Evolutionary conservation across 2,888 invertebrate species (phyloP).

Genomic region (Ypsolopha scabrella): DNA sequence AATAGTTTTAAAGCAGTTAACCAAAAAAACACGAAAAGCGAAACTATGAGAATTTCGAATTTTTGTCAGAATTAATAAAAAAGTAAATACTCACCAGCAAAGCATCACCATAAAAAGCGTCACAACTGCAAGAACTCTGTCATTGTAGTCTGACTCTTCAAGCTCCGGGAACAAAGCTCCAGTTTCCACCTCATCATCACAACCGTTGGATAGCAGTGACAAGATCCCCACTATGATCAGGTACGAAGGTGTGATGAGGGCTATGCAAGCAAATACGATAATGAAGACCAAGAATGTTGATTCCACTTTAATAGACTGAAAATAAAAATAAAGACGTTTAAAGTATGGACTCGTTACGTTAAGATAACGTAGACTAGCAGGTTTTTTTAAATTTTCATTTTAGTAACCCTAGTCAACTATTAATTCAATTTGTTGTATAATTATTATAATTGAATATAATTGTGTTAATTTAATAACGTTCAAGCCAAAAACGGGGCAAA

Average conservation of each 20-base stretch:
- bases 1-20: too few relatives aligned
- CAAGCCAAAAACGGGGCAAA: too few relatives aligned
- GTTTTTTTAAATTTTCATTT: too few relatives aligned
- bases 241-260: slow-evolving; percentile 73
- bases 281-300: slow-evolving; percentile 76
- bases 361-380: too few relatives aligned
- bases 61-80: too few relatives aligned
- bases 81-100: slow-evolving; percentile 43
- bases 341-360: neutral
- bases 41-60: too few relatives aligned
- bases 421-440: too few relatives aligned
- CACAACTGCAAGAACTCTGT: slow-evolving; percentile 41
- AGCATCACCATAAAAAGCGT: slow-evolving; percentile 48
- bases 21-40: too few relatives aligned
- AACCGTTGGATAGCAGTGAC: slow-evolving; percentile 52
- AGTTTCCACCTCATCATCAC: slow-evolving; percentile 49
- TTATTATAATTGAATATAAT: too few relatives aligned
- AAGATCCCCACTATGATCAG: slow-evolving; percentile 64
- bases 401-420: too few relatives aligned
- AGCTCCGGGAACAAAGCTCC: slow-evolving; percentile 48
- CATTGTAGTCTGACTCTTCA: slow-evolving; percentile 46
- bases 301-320: slow-evolving; percentile 78
- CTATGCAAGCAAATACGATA: slow-evolving; percentile 72
- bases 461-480: too few relatives aligned
- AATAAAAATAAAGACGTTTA: slow-evolving; percentile 16